A percentile compares a stretch with the other conserved stretches of the same genome.
These are phyloP conservation scores for Chloroceryle aenea DNA, from an alignment of 2,113 vertebrate genomes.

Conservation along the genomic window DNA sequence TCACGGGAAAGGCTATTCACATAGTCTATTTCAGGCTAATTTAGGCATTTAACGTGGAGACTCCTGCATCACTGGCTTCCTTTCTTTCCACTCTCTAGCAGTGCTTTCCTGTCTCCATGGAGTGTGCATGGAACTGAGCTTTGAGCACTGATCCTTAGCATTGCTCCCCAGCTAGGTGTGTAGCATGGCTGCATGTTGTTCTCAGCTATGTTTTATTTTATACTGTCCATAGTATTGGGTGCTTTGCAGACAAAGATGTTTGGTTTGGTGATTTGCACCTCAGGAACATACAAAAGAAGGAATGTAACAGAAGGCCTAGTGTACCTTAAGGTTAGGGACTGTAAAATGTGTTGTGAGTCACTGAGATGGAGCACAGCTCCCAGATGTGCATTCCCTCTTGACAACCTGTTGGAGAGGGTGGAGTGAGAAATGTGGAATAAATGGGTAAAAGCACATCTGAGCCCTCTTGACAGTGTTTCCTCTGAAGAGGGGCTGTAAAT, in stretches of 20 bases:
- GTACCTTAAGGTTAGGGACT: background rate
- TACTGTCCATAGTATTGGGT: background rate
- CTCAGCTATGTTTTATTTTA: background rate
- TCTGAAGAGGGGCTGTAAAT: background rate
- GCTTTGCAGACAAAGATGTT: background rate
- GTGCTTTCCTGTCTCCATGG: background rate
- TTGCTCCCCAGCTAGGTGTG: background rate
- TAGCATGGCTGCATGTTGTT: background rate
- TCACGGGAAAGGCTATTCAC: slow-evolving; percentile 42
- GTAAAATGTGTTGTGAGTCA: background rate
- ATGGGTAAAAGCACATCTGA: background rate
- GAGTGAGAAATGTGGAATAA: background rate
- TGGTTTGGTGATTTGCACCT: background rate
- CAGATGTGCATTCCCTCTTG: background rate
- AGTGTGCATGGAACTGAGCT: background rate
- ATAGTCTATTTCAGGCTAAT: slow-evolving; percentile 18
- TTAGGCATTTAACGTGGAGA: background rate
- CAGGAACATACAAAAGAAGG: background rate
- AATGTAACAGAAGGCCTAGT: background rate
- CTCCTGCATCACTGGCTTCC: background rate
- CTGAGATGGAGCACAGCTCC: background rate
- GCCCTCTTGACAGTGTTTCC: background rate
- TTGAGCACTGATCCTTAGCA: background rate
- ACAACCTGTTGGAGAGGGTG: background rate
- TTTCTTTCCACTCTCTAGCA: background rate